Percentiles rank a stretch among this genome's conserved stretches.
These are phyloP conservation scores for Paracentrotus lividus DNA, from an alignment of 53 echinoderm and acorn worm genomes.

Conservation along the genomic window DNA sequence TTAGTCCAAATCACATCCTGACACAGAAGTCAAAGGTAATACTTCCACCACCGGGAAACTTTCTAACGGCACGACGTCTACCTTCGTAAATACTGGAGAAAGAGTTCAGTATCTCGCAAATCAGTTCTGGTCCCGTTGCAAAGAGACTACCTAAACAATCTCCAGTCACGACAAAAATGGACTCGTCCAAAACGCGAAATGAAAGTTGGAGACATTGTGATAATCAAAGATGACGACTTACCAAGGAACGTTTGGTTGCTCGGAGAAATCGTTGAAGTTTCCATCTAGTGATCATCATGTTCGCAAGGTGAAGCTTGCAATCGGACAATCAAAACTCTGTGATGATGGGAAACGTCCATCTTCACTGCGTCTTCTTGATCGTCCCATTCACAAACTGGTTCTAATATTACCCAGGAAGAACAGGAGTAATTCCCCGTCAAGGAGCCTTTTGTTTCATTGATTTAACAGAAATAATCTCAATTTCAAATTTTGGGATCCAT, in stretches of 20 bases:
- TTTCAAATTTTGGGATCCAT: too few relatives aligned
- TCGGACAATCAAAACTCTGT: background rate
- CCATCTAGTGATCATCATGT: conserved; percentile 4
- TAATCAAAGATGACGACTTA: conserved; percentile 58
- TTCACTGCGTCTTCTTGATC: background rate
- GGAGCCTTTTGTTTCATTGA: too few relatives aligned
- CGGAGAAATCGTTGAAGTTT: too few relatives aligned
- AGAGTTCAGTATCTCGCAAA: conserved; percentile 71
- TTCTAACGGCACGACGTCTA: conserved; percentile 62
- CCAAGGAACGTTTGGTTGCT: conserved; percentile 69
- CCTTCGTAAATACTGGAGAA: conserved; percentile 71
- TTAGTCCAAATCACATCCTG: too few relatives aligned
- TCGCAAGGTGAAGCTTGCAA: conserved; percentile 5
- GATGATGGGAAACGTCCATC: background rate
- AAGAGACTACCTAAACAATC: too few relatives aligned
- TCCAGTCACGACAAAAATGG: conserved; percentile 72
- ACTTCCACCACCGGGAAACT: conserved; percentile 74
- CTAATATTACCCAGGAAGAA: too few relatives aligned
- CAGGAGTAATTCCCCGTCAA: too few relatives aligned
- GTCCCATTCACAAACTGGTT: too few relatives aligned
- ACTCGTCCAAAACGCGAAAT: conserved; percentile 23
- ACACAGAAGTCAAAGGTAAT: conserved; percentile 63
- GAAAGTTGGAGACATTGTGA: conserved; percentile 71
- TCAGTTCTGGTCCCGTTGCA: conserved; percentile 77
- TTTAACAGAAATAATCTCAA: too few relatives aligned